Evolutionary conservation across 92 coral and sea anemone genomes (phyloP).

Genomic region (Muricea muricata): DNA sequence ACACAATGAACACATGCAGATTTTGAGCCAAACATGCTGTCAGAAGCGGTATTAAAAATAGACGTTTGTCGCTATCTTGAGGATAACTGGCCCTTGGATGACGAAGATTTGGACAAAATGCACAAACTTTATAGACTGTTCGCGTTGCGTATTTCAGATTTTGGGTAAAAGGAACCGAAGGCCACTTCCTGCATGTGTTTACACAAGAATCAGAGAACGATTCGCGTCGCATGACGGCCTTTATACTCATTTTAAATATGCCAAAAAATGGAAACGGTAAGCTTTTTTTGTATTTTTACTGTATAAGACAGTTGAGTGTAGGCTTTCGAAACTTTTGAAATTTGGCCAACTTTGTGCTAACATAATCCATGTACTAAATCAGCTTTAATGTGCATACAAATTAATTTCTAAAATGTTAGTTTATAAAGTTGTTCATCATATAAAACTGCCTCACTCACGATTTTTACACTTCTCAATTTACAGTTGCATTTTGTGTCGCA

Average conservation of each 20-base stretch:
- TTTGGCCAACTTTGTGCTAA: neutral
- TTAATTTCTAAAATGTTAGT: too few species aligned
- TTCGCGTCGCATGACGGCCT: neutral
- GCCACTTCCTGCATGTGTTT: neutral
- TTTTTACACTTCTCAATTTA: constrained; percentile 31
- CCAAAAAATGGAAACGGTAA: neutral
- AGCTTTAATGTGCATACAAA: neutral
- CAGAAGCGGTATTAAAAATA: constrained; percentile 14
- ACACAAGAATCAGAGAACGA: neutral
- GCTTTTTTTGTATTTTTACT: neutral
- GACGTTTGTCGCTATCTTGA: neutral
- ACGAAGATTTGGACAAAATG: neutral
- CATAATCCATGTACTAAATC: neutral
- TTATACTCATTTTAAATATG: neutral
- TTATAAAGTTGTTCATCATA: too few species aligned
- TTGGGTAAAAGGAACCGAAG: neutral
- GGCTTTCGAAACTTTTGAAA: neutral
- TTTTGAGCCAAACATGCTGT: neutral
- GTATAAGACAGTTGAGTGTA: too few species aligned
- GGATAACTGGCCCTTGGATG: neutral
- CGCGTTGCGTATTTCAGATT: neutral
- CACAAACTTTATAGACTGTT: constrained; percentile 12
- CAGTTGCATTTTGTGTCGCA: constrained; percentile 23
- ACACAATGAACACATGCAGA: too few species aligned
- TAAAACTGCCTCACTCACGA: neutral